Base-by-base conservation (phyloP, 2,797 vertebrate genomes). In the Graptemys geographica region DNA sequence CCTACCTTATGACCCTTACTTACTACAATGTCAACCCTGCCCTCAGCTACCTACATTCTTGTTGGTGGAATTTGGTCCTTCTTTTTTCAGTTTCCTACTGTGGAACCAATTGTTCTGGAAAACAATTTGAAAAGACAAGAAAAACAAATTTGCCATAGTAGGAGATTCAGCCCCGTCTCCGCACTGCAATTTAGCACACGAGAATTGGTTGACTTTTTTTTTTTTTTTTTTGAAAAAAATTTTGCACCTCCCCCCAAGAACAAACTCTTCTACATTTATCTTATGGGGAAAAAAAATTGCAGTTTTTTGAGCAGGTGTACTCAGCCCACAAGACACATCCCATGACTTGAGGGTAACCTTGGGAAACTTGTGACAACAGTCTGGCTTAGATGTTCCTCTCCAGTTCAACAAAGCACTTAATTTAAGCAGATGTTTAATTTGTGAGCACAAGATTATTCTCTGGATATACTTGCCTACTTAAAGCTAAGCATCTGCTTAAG, bases 401-500 rank as follows among this genome's bases (percentile, higher is more conserved):
- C 65, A 69, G n/a, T 19, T 69, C 65, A 69, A 15, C 59, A 37
- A 59, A 51, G 13, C 23, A 3, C 57, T 53, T 16, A 0, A 9
- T 55, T 53, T 16, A 0, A 9, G 33, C 28, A 3, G 0, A 10
- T n/a, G 74, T 13, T 49, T 0, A 81, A 81, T 1, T 41, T 12
- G 51, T 41, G 31, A 89, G 23, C 1, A 1, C 5, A 55, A 49
- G 2, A 59, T 91, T 3, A 6, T 37, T 33, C 41, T 5, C 72
- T 51, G 55, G 33, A 6, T 15, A 6, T 90, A 65, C 37, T 27
- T 62, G 15, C 5, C 52, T 89, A 55, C 4, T 0, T 65, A 31
- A 25, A 21, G 31, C 31, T 21, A 80, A 89, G 47, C 10, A 0
- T 6, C 41, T 51, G 49, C 21, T 72, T 6, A 6, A 2, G 4